Conservation (phyloP, 2,888 invertebrate species). For the Axea sp. region DNA sequence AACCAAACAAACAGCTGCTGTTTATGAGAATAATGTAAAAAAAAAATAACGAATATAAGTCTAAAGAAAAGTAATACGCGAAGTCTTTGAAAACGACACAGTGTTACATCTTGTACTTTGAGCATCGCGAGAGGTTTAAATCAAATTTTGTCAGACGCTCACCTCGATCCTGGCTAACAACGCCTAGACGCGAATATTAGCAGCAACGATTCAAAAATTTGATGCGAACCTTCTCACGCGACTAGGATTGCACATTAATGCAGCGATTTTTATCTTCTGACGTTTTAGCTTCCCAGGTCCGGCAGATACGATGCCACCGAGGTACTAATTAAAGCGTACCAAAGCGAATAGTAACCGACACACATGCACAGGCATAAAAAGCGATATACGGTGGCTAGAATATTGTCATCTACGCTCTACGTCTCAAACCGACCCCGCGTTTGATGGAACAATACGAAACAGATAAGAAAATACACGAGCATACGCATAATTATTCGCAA, state of each 20-base stretch:
- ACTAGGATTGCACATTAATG: constrained; percentile 70
- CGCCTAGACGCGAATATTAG: background rate
- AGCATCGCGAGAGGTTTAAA: constrained; percentile 23
- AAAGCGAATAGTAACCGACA: constrained; percentile 58
- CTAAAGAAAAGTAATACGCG: background rate
- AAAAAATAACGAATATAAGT: background rate
- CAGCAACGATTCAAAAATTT: constrained; percentile 27
- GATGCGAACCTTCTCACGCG: constrained; percentile 55
- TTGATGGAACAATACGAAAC: constrained; percentile 38
- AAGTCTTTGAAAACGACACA: constrained; percentile 51
- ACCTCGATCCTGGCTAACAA: background rate
- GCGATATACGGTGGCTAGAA: constrained; percentile 64
- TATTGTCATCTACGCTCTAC: constrained; percentile 62
- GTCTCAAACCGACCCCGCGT: constrained; percentile 60
- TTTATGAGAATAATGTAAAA: background rate
- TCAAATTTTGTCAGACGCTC: constrained; percentile 23
- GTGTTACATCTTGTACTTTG: constrained; percentile 78
- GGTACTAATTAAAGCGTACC: constrained; percentile 75
- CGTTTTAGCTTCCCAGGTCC: constrained; percentile 80
- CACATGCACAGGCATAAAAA: constrained; percentile 60
- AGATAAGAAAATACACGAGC: constrained; percentile 3
- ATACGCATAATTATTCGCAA: constrained; percentile 10
- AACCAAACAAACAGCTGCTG: constrained; percentile 3
- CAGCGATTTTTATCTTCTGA: constrained; percentile 78
- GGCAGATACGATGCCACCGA: constrained; percentile 79